These are phyloP conservation scores for Rhagoletis pomonella DNA, from an alignment of 1,140 invertebrate species.

Conservation along the genomic window DNA sequence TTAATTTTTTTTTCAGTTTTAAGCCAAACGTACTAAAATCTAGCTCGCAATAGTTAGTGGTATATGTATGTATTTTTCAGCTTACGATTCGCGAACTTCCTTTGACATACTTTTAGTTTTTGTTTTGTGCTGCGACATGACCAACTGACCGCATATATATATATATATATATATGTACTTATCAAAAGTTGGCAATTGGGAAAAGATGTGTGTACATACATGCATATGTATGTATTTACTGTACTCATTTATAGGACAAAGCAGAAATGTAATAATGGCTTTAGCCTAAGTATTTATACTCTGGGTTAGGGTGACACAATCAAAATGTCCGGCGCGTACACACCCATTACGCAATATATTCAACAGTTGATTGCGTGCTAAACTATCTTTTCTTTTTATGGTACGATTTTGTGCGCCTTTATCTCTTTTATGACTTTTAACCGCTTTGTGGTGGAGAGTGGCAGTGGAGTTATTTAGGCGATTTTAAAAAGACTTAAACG, in stretches of 20 bases:
- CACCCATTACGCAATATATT: conserved; percentile 44
- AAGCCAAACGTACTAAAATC: not conserved
- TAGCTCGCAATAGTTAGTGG: too few species aligned
- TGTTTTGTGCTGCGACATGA: not conserved
- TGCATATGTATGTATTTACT: not conserved
- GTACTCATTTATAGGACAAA: conserved; percentile 7
- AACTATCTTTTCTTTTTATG: conserved; percentile 6
- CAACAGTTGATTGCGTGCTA: conserved; percentile 56
- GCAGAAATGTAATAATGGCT: not conserved
- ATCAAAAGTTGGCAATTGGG: not conserved
- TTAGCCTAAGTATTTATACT: not conserved
- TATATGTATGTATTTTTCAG: not conserved
- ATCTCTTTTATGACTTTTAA: not conserved
- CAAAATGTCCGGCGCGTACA: not conserved
- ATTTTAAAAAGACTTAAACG: not conserved
- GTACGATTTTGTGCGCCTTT: not conserved
- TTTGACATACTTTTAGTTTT: not conserved
- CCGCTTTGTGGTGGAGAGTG: conserved; percentile 10
- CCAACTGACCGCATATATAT: conserved; percentile 3
- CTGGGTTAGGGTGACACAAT: conserved; percentile 7
- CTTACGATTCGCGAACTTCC: conserved; percentile 14
- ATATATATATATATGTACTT: not conserved
- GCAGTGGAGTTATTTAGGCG: not conserved
- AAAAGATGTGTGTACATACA: not conserved
- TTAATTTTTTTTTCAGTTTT: not conserved